Conservation (phyloP, 2,888 invertebrate species). For the Machimus rusticus region DNA sequence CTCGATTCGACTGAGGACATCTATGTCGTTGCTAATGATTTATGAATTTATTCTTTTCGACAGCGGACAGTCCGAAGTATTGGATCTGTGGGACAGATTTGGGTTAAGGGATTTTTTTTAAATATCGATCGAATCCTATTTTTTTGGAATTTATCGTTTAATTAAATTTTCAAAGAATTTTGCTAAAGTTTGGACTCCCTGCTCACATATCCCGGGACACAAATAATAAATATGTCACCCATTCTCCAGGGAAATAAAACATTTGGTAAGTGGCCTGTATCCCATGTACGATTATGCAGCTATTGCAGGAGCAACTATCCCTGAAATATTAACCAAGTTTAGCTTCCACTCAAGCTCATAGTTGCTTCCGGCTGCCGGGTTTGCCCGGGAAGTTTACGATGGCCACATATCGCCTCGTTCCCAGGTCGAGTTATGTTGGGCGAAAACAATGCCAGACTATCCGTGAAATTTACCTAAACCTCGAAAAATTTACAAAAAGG, state of each 20-base stretch:
- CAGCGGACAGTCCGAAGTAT: not conserved
- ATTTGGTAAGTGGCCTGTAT: not conserved
- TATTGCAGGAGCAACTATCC: not conserved
- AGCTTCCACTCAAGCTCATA: conserved; percentile 1
- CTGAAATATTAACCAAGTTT: conserved; percentile 26
- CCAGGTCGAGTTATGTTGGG: not conserved
- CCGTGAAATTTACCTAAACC: conserved; percentile 25
- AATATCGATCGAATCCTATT: not conserved
- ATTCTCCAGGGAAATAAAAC: not conserved
- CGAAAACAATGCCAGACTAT: conserved; percentile 12
- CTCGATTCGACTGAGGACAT: not conserved
- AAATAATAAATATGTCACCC: conserved; percentile 11
- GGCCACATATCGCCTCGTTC: conserved; percentile 9
- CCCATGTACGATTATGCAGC: conserved; percentile 2
- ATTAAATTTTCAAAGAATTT: not conserved
- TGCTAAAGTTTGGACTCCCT: not conserved
- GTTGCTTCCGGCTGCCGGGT: not conserved
- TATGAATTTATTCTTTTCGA: conserved; percentile 19
- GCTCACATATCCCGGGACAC: not conserved
- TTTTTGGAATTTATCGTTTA: not conserved
- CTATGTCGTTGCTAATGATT: not conserved
- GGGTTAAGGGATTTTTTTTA: not conserved
- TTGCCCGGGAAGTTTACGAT: not conserved
- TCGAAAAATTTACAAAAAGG: conserved; percentile 15
- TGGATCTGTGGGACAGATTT: not conserved